Evolutionary conservation across 1,140 invertebrate species (phyloP).

Genomic region (Proales similis): DNA sequence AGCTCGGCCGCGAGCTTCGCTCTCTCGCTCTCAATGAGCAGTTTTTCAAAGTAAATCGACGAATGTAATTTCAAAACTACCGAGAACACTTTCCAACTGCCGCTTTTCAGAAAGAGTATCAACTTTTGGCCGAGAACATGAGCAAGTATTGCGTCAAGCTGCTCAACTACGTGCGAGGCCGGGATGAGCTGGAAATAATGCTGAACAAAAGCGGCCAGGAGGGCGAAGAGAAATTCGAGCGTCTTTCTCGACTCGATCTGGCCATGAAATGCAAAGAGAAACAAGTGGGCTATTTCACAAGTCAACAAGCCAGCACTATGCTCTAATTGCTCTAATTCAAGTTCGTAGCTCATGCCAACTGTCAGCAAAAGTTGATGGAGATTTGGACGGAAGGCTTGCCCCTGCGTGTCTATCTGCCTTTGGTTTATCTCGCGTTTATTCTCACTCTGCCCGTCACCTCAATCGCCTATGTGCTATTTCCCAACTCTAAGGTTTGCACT

Average conservation of each 20-base stretch:
- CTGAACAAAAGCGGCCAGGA: slow-evolving; percentile 46
- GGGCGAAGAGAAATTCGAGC: slow-evolving; percentile 44
- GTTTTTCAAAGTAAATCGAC: slow-evolving; percentile 38
- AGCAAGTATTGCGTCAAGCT: slow-evolving; percentile 50
- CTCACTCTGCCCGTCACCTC: slow-evolving; percentile 17
- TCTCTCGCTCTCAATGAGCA: slow-evolving; percentile 33
- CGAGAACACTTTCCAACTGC: not conserved
- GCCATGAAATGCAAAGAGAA: slow-evolving; percentile 51
- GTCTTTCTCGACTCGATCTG: slow-evolving; percentile 48
- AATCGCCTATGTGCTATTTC: slow-evolving; percentile 8
- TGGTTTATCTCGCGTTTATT: too few relatives aligned
- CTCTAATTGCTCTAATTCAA: not conserved
- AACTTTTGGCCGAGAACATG: slow-evolving; percentile 55
- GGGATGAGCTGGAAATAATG: slow-evolving; percentile 48
- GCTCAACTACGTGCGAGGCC: slow-evolving; percentile 49
- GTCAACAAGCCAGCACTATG: not conserved
- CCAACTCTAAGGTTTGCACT: slow-evolving; percentile 6
- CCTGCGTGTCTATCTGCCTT: slow-evolving; percentile 1
- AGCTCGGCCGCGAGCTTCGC: slow-evolving; percentile 57
- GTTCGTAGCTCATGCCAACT: slow-evolving; percentile 40
- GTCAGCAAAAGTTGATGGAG: slow-evolving; percentile 39
- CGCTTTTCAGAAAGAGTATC: slow-evolving; percentile 54
- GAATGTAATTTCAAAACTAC: not conserved
- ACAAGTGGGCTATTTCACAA: not conserved
- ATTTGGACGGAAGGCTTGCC: slow-evolving; percentile 38